These are phyloP conservation scores for Pitangus sulphuratus DNA, from an alignment of 2,797 vertebrate species.

Conservation along the genomic window DNA sequence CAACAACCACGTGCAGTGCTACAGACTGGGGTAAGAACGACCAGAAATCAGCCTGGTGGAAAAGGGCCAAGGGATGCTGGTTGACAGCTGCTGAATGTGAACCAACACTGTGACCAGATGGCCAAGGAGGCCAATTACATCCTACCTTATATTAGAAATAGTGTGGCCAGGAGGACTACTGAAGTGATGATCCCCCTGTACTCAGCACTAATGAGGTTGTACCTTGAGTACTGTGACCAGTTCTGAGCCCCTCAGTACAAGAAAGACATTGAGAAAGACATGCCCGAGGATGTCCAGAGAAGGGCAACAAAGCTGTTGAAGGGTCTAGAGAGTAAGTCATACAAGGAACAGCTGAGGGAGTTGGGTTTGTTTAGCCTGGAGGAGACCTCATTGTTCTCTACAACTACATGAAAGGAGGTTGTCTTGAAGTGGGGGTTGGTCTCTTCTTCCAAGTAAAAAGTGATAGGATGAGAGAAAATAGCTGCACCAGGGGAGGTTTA, in stretches of 20 bases:
- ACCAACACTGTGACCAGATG: background rate
- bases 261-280: background rate
- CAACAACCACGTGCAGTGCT: background rate
- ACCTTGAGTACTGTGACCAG: rapidly evolving
- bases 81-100: background rate
- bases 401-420: background rate
- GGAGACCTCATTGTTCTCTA: background rate
- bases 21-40: background rate
- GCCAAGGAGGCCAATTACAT: background rate
- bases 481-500: background rate
- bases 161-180: rapidly evolving
- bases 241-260: background rate
- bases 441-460: background rate
- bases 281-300: rapidly evolving
- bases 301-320: rapidly evolving
- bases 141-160: background rate
- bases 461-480: background rate
- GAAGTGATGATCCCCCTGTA: background rate
- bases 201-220: rapidly evolving
- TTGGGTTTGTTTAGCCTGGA: background rate
- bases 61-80: rapidly evolving
- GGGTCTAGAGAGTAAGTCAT: background rate
- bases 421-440: background rate
- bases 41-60: background rate
- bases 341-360: background rate